Conservation (phyloP, 2,797 vertebrate species). For the Kryptolebias ocellatus region DNA sequence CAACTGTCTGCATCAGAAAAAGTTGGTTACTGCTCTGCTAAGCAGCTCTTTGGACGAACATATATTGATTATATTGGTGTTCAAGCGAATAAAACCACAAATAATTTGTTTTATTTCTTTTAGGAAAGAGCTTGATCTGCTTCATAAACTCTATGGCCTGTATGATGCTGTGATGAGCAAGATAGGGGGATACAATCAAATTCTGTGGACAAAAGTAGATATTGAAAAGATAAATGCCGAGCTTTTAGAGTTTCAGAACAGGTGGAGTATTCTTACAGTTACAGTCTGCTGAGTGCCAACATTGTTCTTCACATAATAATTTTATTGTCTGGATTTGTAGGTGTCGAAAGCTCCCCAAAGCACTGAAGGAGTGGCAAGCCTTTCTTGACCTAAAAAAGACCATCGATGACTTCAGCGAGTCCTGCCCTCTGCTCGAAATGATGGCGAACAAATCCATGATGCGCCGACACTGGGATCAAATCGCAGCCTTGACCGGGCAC, state of each 20-base stretch:
- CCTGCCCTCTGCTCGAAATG: conserved; percentile 87
- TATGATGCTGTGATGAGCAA: conserved; percentile 84
- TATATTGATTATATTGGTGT: neutral
- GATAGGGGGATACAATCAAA: conserved; percentile 82
- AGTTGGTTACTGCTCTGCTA: conserved; percentile 62
- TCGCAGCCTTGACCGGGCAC: conserved; percentile 83
- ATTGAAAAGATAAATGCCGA: conserved; percentile 86
- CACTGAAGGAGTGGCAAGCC: conserved; percentile 88
- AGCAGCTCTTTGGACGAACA: neutral
- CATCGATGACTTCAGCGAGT: conserved; percentile 90
- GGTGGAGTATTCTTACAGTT: conserved; percentile 55
- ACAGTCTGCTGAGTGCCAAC: neutral
- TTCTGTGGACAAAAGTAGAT: conserved; percentile 84
- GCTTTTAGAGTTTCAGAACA: conserved; percentile 85
- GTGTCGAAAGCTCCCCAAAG: conserved; percentile 87
- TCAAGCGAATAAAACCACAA: neutral
- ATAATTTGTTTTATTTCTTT: neutral
- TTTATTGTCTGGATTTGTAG: conserved; percentile 59
- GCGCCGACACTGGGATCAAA: conserved; percentile 87
- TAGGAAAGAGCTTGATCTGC: conserved; percentile 86
- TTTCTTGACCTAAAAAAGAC: conserved; percentile 88
- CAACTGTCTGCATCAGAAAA: conserved; percentile 81
- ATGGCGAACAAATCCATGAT: conserved; percentile 90
- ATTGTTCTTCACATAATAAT: neutral
- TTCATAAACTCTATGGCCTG: conserved; percentile 87